Percentiles rank a stretch among this genome's conserved stretches.
Conservation (phyloP, 2,797 vertebrate genomes). For the Cossypha polioptera region DNA sequence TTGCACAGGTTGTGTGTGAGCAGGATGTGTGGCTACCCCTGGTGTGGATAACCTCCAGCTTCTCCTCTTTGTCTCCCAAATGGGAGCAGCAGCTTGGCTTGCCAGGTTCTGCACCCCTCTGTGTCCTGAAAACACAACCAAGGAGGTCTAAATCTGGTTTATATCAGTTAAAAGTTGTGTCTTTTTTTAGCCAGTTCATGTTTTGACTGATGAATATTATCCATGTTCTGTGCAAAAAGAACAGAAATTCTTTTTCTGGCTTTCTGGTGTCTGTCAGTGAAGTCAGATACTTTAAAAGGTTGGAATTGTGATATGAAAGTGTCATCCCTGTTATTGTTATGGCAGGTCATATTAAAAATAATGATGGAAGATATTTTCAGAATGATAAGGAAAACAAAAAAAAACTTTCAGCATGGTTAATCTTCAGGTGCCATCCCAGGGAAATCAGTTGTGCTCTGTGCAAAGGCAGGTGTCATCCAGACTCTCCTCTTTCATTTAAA, state of each 20-base stretch:
- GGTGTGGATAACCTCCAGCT: background rate
- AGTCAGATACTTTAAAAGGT: background rate
- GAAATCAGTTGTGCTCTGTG: background rate
- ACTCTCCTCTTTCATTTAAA: background rate
- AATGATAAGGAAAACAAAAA: background rate
- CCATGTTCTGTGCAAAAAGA: background rate
- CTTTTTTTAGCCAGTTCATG: background rate
- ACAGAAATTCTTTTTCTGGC: background rate
- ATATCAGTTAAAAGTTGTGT: background rate
- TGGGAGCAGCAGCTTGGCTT: background rate
- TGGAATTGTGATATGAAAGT: background rate
- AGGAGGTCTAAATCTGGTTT: background rate
- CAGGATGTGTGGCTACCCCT: background rate
- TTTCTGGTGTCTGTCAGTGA: background rate
- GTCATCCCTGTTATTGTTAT: background rate
- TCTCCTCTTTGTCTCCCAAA: background rate
- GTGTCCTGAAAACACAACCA: background rate
- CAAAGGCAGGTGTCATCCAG: background rate
- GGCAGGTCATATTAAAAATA: background rate
- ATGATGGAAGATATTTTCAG: background rate
- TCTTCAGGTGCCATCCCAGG: background rate
- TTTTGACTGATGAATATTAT: background rate
- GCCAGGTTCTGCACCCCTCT: background rate
- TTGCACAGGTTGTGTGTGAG: conserved; percentile 27
- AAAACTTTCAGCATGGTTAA: background rate